Conservation (phyloP, 2,888 invertebrate species). For the Carcina quercana region DNA sequence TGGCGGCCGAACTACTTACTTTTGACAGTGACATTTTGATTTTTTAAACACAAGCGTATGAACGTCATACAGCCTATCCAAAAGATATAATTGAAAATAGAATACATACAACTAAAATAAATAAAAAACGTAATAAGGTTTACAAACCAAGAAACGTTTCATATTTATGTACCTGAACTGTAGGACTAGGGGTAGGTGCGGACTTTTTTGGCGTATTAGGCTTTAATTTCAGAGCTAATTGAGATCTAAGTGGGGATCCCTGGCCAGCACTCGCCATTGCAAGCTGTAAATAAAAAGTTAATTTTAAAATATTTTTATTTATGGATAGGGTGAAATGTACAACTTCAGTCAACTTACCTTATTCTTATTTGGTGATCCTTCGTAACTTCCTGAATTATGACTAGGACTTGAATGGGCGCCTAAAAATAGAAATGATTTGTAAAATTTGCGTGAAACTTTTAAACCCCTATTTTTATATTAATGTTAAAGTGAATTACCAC, state of each 20-base stretch:
- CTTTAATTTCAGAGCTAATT: slow-evolving; percentile 80
- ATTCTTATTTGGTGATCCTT: slow-evolving; percentile 62
- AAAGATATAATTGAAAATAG: too few species aligned
- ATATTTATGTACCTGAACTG: slow-evolving; percentile 50
- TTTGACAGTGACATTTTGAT: slow-evolving; percentile 14
- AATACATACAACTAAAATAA: too few species aligned
- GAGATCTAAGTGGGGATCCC: slow-evolving; percentile 83
- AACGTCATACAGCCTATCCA: not conserved
- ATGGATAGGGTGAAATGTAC: slow-evolving; percentile 1
- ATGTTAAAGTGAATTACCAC: not conserved
- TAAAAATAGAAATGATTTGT: too few species aligned
- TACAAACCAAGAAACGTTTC: not conserved
- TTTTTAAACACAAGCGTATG: not conserved
- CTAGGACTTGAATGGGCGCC: slow-evolving; percentile 54
- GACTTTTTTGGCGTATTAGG: slow-evolving; percentile 71
- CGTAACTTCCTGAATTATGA: slow-evolving; percentile 54
- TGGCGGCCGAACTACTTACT: slow-evolving; percentile 14
- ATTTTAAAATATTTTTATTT: slow-evolving; percentile 1
- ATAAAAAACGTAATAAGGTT: not conserved
- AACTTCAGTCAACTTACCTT: slow-evolving; percentile 32
- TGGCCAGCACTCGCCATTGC: slow-evolving; percentile 77
- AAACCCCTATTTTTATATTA: not conserved
- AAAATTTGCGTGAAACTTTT: too few species aligned
- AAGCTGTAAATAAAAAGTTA: slow-evolving; percentile 39
- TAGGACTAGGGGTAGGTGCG: slow-evolving; percentile 57